Conservation (phyloP, 2,113 vertebrate species). For the Vidua macroura region DNA sequence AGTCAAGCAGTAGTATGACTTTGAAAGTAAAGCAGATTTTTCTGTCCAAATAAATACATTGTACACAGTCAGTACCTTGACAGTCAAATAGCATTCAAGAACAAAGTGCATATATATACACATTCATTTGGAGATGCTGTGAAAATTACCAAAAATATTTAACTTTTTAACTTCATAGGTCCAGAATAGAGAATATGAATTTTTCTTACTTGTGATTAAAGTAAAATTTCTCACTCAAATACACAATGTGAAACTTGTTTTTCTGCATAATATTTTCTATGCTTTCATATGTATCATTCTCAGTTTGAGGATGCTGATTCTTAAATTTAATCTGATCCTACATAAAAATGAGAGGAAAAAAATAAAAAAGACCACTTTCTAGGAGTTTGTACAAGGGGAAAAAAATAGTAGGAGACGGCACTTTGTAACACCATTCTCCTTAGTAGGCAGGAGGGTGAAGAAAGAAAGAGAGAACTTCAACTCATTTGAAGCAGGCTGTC, state of each 20-base stretch:
- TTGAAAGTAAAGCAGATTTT: constrained; percentile 33
- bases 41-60: constrained; percentile 11
- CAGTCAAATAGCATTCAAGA: constrained; percentile 32
- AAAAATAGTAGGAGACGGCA: neutral
- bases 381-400: neutral
- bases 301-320: neutral
- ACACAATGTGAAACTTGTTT: neutral
- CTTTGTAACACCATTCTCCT: neutral
- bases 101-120: neutral
- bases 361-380: neutral
- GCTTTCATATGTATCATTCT: neutral
- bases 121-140: neutral
- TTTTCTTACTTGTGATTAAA: neutral
- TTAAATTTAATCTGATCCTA: neutral
- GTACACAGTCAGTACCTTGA: neutral
- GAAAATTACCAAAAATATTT: neutral
- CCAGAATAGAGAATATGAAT: neutral
- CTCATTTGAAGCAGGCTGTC: neutral
- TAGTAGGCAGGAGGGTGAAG: neutral
- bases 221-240: neutral
- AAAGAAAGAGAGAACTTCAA: neutral
- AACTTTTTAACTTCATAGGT: neutral
- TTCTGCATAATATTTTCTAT: neutral
- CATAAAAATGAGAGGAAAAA: neutral
- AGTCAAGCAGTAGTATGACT: neutral